These are phyloP conservation scores for Stegostoma tigrinum DNA, from an alignment of 2,113 vertebrate species.

Conservation along the genomic window DNA sequence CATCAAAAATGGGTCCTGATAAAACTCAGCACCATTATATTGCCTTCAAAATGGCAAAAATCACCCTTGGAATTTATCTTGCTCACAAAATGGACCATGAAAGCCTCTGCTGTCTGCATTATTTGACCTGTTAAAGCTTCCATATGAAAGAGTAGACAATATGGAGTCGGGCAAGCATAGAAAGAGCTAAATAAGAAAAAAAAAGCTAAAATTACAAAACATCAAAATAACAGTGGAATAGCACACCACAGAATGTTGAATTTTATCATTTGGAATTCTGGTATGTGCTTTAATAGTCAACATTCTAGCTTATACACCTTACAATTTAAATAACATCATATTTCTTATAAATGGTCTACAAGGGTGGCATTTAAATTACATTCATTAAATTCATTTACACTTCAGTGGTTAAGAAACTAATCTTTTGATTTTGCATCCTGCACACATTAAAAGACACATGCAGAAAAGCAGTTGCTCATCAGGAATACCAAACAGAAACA, in stretches of 20 bases:
- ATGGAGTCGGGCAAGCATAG: background rate
- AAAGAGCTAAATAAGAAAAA: background rate
- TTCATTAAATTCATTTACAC: constrained; percentile 36
- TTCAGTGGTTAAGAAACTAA: constrained; percentile 32
- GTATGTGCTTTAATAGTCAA: background rate
- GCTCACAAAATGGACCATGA: background rate
- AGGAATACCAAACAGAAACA: background rate
- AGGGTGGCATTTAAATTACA: constrained; percentile 31
- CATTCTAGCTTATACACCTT: background rate
- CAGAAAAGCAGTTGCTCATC: constrained; percentile 1
- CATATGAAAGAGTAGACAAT: background rate
- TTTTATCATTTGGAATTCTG: constrained; percentile 27
- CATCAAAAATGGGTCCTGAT: background rate
- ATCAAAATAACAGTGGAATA: background rate
- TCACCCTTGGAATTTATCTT: background rate
- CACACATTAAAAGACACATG: background rate
- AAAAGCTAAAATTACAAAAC: background rate
- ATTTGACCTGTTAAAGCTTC: background rate
- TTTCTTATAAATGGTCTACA: constrained; percentile 33
- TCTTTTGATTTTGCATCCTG: constrained; percentile 12
- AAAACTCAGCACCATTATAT: background rate
- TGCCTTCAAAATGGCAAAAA: background rate
- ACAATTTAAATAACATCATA: constrained; percentile 28
- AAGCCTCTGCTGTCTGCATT: background rate
- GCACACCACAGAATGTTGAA: background rate